Base-by-base conservation (phyloP, 2,113 vertebrate species). In the Barnardius zonarius region DNA sequence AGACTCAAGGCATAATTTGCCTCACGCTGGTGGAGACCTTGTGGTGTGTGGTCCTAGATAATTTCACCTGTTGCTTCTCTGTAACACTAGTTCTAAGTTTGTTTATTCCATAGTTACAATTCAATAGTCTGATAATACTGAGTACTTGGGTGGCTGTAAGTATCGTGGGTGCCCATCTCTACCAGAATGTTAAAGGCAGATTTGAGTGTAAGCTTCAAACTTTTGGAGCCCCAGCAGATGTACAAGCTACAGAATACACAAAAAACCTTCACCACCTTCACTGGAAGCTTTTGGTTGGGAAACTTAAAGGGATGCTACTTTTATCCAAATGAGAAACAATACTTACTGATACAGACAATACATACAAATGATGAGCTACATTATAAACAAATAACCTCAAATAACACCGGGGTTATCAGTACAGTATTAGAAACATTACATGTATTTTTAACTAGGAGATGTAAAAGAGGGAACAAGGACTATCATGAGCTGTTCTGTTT, bases 361-460 rank as follows among this genome's bases (percentile, higher is more conserved):
- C 39, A 49, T 28, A 88, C 49, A 95, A 95, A 96, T 96, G 68
- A 95, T 93, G 90, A 97, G 70, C 74, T 95, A 89, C 82, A 52
- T 83, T 80, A 62, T 83, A 97, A 97, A 95, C 90, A 96, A 97
- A 95, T 75, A 95, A 94, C 88, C 81, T 93, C 84, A 92, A 91
- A 70, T 94, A 97, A 95, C 85, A 95, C 59, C 78, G 88, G 33
- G 3, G 12, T 88, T 95, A 86, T 88, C 43, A 25, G 90, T 95
- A 97, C 54, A 83, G 92, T 94, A 97, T 96, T 97, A 96, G 96
- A 96, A 94, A 77, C 63, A 92, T 91, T 61, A 87, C 8, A 41
- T 49, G 33, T 54, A 39, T 77, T 94, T 93, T 91, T 73, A 70
- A 35, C 57, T 70, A 74, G 69, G 23, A 76, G 23, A 9, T 23